Percentiles rank a stretch among this genome's conserved stretches.
Evolutionary conservation across 2,888 invertebrate species (phyloP).

Genomic region (Hylaea fasciaria): DNA sequence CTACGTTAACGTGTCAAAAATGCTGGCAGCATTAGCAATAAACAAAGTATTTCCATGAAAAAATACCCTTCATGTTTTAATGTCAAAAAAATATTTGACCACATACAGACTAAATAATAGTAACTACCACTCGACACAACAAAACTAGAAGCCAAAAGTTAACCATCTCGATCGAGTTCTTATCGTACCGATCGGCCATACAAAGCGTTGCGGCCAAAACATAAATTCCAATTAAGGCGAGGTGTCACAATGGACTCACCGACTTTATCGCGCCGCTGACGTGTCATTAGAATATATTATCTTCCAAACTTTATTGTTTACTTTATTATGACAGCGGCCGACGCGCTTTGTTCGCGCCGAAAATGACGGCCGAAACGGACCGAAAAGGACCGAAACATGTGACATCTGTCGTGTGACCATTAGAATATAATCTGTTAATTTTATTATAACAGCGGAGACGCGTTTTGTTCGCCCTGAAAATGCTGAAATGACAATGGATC

Average conservation of each 20-base stretch:
- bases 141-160: constrained; percentile 6
- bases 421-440: too few relatives aligned
- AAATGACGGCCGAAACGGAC: constrained; percentile 16
- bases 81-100: too few relatives aligned
- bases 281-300: constrained; percentile 60
- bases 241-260: constrained; percentile 69
- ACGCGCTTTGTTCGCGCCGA: constrained; percentile 23
- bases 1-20: too few relatives aligned
- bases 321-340: constrained; percentile 60
- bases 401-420: constrained; percentile 36
- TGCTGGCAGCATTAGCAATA: too few relatives aligned
- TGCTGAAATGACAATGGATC: too few relatives aligned
- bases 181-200: constrained; percentile 43
- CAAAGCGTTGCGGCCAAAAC: constrained; percentile 64
- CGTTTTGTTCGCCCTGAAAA: too few relatives aligned
- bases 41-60: too few relatives aligned
- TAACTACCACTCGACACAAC: too few relatives aligned
- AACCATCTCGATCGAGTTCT: constrained; percentile 27
- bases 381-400: constrained; percentile 15
- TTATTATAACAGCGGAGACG: too few relatives aligned
- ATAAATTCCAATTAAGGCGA: constrained; percentile 81
- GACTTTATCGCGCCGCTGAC: constrained; percentile 61
- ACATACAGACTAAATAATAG: too few relatives aligned
- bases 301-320: constrained; percentile 67
- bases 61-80: too few relatives aligned